These are phyloP conservation scores for Aromia moschata DNA, from an alignment of 2,888 invertebrate species.

Conservation along the genomic window DNA sequence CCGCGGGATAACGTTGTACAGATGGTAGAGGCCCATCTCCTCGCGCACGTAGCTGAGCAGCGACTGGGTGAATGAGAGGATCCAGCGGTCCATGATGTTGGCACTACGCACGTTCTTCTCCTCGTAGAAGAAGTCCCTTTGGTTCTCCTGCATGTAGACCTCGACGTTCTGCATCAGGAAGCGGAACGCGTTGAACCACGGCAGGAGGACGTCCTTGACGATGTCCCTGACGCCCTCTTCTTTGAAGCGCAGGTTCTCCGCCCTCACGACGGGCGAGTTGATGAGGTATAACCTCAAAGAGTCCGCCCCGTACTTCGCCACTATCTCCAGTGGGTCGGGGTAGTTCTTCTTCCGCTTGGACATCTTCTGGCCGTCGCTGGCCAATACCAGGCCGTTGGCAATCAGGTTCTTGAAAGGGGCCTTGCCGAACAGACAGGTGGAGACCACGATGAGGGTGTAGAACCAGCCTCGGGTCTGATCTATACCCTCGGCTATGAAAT, in stretches of 20 bases:
- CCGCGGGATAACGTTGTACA: constrained; percentile 95
- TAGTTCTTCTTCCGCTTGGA: constrained; percentile 99
- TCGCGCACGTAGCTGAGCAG: constrained; percentile 85
- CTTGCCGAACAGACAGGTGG: constrained; percentile 94
- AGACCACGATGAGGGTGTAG: constrained; percentile 96
- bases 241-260: constrained; percentile 95
- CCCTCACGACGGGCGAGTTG: constrained; percentile 97
- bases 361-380: constrained; percentile 99
- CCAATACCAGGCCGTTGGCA: constrained; percentile 94
- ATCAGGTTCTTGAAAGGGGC: constrained; percentile 98
- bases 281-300: constrained; percentile 95
- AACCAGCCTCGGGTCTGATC: constrained; percentile 99
- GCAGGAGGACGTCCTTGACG: constrained; percentile 96
- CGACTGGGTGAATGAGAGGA: constrained; percentile 95
- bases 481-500: constrained; percentile 99
- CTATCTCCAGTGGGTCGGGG: constrained; percentile 93
- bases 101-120: constrained; percentile 53
- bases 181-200: constrained; percentile 94
- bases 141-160: constrained; percentile 74
- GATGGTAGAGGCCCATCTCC: constrained; percentile 94
- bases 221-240: constrained; percentile 97
- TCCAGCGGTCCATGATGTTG: constrained; percentile 98
- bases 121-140: constrained; percentile 57
- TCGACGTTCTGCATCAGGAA: constrained; percentile 95
- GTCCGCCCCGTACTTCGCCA: constrained; percentile 95